These are phyloP conservation scores for Kryptolebias ocellatus DNA, from an alignment of 2,797 vertebrate genomes.

Conservation along the genomic window DNA sequence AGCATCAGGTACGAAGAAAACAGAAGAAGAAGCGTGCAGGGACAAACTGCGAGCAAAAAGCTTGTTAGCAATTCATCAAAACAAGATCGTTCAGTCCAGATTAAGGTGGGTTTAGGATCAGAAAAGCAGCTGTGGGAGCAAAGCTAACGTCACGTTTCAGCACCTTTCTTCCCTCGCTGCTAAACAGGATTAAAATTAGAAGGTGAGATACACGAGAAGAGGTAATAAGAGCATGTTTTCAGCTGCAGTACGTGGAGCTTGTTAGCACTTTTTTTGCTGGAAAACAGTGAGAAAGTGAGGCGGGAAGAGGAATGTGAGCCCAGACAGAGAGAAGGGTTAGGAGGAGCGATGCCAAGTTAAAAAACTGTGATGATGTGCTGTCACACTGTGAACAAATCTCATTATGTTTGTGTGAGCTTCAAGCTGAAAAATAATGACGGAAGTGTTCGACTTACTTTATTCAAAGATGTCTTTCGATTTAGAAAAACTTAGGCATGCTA, in stretches of 20 bases:
- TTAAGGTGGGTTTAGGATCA: conserved; percentile 11
- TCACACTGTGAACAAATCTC: background rate
- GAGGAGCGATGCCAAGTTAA: conserved; percentile 3
- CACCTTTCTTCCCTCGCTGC: conserved; percentile 42
- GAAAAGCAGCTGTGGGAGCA: conserved; percentile 3
- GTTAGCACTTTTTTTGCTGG: conserved; percentile 61
- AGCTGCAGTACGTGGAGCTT: conserved; percentile 46
- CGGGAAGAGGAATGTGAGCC: conserved; percentile 11
- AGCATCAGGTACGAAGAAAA: conserved; percentile 17
- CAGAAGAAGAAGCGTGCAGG: background rate
- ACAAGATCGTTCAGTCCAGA: conserved; percentile 23
- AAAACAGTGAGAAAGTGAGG: conserved; percentile 47
- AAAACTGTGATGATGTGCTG: conserved; percentile 14
- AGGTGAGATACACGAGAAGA: conserved; percentile 44
- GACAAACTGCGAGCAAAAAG: conserved; percentile 4
- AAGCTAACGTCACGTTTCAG: background rate
- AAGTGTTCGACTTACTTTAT: background rate
- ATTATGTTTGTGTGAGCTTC: background rate
- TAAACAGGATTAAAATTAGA: conserved; percentile 56
- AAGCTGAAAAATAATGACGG: background rate
- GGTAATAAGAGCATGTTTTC: conserved; percentile 33
- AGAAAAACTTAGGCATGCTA: background rate
- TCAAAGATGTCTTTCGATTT: background rate
- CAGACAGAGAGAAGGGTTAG: background rate
- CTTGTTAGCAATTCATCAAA: background rate